phyloP scores from a whole-genome alignment of 2,113 vertebrate species.

The Gambusia affinis region DNA sequence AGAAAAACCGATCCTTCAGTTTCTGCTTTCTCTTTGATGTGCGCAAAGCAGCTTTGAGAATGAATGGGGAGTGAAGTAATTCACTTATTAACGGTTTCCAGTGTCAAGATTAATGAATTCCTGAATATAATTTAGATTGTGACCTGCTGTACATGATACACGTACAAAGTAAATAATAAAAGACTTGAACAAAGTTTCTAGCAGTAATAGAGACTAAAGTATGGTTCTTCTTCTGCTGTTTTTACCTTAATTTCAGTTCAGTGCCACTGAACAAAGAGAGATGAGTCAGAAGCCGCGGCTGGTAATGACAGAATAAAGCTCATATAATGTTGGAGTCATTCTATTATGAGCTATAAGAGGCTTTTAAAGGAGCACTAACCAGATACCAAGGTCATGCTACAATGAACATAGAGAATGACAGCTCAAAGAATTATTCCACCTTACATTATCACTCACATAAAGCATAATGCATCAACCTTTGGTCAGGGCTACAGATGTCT shows the following conservation, averaged over 20 bases:
- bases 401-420: neutral
- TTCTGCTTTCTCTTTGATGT: too few relatives aligned
- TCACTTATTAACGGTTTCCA: too few relatives aligned
- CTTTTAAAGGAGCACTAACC: neutral
- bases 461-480: neutral
- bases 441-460: neutral
- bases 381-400: slow-evolving; percentile 34
- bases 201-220: neutral
- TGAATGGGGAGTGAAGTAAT: too few relatives aligned
- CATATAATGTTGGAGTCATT: slow-evolving; percentile 54
- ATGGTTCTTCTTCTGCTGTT: slow-evolving; percentile 23
- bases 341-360: slow-evolving; percentile 43
- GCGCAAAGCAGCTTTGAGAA: too few relatives aligned
- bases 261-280: slow-evolving; percentile 12
- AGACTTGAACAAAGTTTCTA: neutral
- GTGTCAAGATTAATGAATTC: too few relatives aligned
- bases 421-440: neutral
- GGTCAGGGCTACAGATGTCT: neutral
- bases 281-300: slow-evolving; percentile 13
- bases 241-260: slow-evolving; percentile 24
- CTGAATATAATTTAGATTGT: too few relatives aligned
- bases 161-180: neutral
- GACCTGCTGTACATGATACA: neutral
- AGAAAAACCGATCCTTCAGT: too few relatives aligned
- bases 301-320: slow-evolving; percentile 45